Percentiles rank a stretch among this genome's conserved stretches.
Evolutionary conservation across 2,888 invertebrate genomes (phyloP).

Genomic region (Piscicola geometra): DNA sequence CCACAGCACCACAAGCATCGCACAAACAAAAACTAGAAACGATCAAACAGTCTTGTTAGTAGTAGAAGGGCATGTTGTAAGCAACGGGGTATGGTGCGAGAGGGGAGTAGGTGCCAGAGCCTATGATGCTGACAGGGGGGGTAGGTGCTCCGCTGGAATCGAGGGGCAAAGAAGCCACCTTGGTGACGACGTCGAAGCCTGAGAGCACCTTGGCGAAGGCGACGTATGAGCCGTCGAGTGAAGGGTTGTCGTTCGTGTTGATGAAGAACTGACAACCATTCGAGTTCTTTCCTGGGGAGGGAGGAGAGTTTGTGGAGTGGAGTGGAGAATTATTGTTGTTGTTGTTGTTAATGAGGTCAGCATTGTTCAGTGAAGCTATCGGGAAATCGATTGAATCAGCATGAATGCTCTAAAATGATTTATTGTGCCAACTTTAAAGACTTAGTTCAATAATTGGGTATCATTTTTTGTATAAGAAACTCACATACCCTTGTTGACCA

Average conservation of each 20-base stretch:
- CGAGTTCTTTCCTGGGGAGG: conserved; percentile 68
- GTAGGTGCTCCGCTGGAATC: background rate
- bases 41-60: too few species aligned
- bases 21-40: too few species aligned
- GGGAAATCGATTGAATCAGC: too few species aligned
- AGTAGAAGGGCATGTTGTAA: background rate
- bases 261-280: conserved; percentile 94
- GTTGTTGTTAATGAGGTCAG: too few species aligned
- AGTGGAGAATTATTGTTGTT: too few species aligned
- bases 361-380: too few species aligned
- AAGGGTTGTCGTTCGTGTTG: conserved; percentile 51
- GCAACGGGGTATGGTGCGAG: background rate
- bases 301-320: too few species aligned
- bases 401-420: conserved; percentile 3
- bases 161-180: background rate
- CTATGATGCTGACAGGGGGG: background rate
- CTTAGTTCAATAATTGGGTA: too few species aligned
- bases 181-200: conserved; percentile 16
- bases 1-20: too few species aligned
- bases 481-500: conserved; percentile 70
- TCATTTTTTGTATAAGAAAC: too few species aligned
- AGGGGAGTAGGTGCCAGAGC: conserved; percentile 16
- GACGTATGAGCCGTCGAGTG: conserved; percentile 3
- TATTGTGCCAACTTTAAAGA: background rate
- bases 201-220: conserved; percentile 9